phyloP scores from a whole-genome alignment of 2,888 invertebrate genomes.

The Drosophila ustulata region DNA sequence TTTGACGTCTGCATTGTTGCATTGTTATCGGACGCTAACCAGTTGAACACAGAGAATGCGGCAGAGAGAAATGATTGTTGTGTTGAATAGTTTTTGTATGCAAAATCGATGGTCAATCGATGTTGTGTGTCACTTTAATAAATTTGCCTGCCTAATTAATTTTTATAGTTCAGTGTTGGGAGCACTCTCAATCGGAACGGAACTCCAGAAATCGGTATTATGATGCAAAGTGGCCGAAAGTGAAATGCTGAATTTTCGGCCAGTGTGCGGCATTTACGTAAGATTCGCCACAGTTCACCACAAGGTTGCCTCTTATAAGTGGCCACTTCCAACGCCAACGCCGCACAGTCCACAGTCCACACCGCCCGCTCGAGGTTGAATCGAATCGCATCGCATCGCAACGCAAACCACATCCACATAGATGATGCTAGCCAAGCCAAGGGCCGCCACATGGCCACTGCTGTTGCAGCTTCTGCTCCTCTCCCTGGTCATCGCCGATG shows the following conservation, averaged over 20 bases:
- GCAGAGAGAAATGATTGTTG: slow-evolving; percentile 33
- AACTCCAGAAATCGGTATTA: slow-evolving; percentile 40
- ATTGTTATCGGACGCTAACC: slow-evolving; percentile 29
- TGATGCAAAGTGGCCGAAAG: slow-evolving; percentile 73
- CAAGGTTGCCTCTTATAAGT: slow-evolving; percentile 65
- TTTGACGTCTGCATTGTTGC: slow-evolving; percentile 27
- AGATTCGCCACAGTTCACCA: slow-evolving; percentile 36
- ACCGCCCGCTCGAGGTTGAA: slow-evolving; percentile 30
- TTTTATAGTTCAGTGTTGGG: slow-evolving; percentile 60
- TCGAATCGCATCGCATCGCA: not conserved
- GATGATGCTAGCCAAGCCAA: slow-evolving; percentile 37
- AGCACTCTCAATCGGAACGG: slow-evolving; percentile 26
- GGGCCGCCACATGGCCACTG: slow-evolving; percentile 28
- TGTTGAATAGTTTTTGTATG: slow-evolving; percentile 31
- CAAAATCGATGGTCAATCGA: slow-evolving; percentile 42
- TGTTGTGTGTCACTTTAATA: slow-evolving; percentile 42
- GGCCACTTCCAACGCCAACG: slow-evolving; percentile 36
- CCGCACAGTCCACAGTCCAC: slow-evolving; percentile 57
- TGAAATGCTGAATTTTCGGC: slow-evolving; percentile 57
- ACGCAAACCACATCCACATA: not conserved
- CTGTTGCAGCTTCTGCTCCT: slow-evolving; percentile 23
- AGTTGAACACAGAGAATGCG: slow-evolving; percentile 19
- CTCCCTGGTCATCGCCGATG: slow-evolving; percentile 25
- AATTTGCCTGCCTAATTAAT: slow-evolving; percentile 61
- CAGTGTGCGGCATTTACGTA: slow-evolving; percentile 39